Evolutionary conservation across 1,140 invertebrate genomes (phyloP), one percentile per base, ranked within the genome.

Genomic region (Heliconius melpomene): DNA sequence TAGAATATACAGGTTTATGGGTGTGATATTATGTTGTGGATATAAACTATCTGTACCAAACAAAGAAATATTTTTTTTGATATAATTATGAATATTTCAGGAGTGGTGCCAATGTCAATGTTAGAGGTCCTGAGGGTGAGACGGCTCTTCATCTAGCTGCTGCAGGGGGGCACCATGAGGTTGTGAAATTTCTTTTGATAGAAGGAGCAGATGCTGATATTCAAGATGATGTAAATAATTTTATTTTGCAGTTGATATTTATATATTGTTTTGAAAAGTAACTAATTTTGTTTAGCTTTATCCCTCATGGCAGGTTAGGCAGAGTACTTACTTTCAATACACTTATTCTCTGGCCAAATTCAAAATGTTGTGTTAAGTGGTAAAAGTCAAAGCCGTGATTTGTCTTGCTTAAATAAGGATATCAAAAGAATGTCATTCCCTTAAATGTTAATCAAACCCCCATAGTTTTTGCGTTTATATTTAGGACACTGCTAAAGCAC

Each of bases 141-240:
- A 98, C 97, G 11, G 96, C 98, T 20, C 94, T 99, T 29, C 96
- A 98, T 84, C 95, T 98, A 74, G 98, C 98, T 66, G 96, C 98
- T 36, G 96, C 96, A 72, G 97, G 97, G 57, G 98, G 98, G 23
- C 98, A 98, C 93, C 96, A 97, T 88, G 98, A 98, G 86, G 96
- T 98, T 86, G 96, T 98, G 2, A 97, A 96, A 90, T 95, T 98
- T 81, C 95, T 99, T 26, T 91, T 99, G 36, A 96, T 95, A 83
- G 95, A 97, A 88, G 97, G 97, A 29, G 97, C 97, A 66, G 95
- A 97, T 91, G 96, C 97, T 40, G 96, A 98, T 90, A 96, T 97
- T 87, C 95, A 95, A 84, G 98, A 99, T 95, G 97, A 98, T 95
- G 97, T 98, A 94, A 93, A 90, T 91, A 77, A 46, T 13, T 66